A percentile compares a stretch with the other conserved stretches of the same genome.
These are phyloP conservation scores for Dendrocopos noguchii DNA, from an alignment of 2,113 vertebrate species.

Conservation along the genomic window DNA sequence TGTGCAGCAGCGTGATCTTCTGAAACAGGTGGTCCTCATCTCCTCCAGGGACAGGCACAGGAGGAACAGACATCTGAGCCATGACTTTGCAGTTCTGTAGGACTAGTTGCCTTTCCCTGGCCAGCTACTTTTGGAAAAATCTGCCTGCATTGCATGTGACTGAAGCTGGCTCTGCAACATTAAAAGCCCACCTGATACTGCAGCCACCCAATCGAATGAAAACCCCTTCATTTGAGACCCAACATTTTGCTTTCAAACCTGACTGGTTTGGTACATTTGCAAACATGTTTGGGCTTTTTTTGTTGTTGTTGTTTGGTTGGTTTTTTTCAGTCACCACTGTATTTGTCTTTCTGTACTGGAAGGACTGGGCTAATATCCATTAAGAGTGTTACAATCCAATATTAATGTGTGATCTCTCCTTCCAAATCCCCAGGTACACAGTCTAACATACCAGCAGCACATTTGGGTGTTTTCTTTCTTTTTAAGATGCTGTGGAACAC, in stretches of 20 bases:
- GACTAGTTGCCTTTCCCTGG: constrained; percentile 1
- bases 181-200: neutral
- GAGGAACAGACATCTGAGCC: constrained; percentile 60
- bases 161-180: neutral
- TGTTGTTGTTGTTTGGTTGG: neutral
- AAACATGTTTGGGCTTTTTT: neutral
- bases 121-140: neutral
- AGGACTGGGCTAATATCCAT: neutral
- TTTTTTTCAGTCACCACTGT: neutral
- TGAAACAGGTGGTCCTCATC: constrained; percentile 56
- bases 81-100: constrained; percentile 52
- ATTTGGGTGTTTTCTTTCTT: neutral
- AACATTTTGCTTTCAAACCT: neutral
- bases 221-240: neutral
- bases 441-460: neutral
- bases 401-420: neutral
- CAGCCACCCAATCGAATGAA: neutral
- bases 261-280: neutral
- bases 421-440: neutral
- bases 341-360: neutral
- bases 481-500: neutral
- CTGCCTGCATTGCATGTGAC: neutral
- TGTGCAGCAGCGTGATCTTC: constrained; percentile 43
- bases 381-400: neutral
- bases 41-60: constrained; percentile 55